Percentiles rank a stretch among this genome's conserved stretches.
These are phyloP conservation scores for Premnoplex brunnescens DNA, from an alignment of 2,797 vertebrate genomes.

Conservation along the genomic window DNA sequence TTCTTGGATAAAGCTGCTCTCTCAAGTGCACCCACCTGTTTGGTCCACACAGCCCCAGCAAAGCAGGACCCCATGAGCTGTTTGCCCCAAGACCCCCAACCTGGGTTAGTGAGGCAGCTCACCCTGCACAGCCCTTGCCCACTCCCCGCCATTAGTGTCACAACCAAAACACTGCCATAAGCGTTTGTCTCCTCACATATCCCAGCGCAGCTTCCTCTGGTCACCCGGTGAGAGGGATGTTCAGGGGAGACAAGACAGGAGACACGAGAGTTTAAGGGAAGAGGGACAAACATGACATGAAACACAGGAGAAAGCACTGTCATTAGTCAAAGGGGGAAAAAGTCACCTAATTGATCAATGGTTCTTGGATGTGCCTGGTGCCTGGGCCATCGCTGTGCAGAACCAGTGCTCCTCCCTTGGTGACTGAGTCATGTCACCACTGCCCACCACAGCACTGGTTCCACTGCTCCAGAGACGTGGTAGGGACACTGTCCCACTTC, in stretches of 20 bases:
- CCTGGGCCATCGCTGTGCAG: rapidly evolving
- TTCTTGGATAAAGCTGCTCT: background rate
- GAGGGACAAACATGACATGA: slow-evolving; percentile 66
- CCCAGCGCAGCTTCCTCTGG: slow-evolving; percentile 99
- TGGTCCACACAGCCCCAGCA: background rate
- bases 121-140: background rate
- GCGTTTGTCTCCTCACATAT: slow-evolving; percentile 91
- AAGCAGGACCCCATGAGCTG: background rate
- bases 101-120: background rate
- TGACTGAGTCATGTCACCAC: background rate
- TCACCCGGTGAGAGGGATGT: slow-evolving; percentile 67
- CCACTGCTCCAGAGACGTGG: rapidly evolving
- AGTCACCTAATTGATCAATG: background rate
- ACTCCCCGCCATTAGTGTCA: slow-evolving; percentile 32
- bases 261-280: slow-evolving; percentile 39
- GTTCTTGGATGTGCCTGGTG: background rate
- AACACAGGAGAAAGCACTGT: slow-evolving; percentile 70
- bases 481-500: background rate
- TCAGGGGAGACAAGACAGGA: slow-evolving; percentile 76
- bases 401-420: background rate
- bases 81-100: background rate
- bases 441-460: background rate
- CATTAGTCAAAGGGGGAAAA: slow-evolving; percentile 47
- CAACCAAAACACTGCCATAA: slow-evolving; percentile 33
- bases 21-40: rapidly evolving